These are phyloP conservation scores for Sterrhoptilus dennistouni DNA, from an alignment of 2,113 vertebrate genomes.

Conservation along the genomic window DNA sequence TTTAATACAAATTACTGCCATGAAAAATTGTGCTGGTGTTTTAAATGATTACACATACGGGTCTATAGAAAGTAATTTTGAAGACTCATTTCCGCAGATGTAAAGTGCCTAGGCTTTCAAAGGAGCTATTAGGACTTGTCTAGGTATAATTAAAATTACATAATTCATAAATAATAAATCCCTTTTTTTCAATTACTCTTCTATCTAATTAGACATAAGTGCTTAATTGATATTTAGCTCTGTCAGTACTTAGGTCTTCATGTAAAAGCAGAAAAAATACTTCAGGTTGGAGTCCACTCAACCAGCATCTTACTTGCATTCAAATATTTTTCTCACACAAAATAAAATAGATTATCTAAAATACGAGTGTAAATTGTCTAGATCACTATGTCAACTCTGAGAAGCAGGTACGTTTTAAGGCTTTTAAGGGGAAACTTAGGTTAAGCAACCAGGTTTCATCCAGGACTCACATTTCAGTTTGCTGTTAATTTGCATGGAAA, in stretches of 20 bases:
- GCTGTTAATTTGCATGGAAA: neutral
- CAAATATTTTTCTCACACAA: neutral
- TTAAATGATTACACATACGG: neutral
- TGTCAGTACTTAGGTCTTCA: neutral
- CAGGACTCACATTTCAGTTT: neutral
- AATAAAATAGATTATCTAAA: neutral
- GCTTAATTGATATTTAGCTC: neutral
- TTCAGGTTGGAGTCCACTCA: neutral
- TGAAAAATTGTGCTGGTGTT: neutral
- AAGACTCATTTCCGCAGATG: neutral
- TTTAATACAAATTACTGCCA: neutral
- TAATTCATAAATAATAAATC: slow-evolving; percentile 24
- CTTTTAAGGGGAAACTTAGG: neutral
- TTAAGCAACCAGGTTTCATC: neutral
- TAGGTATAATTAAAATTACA: neutral
- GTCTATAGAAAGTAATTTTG: neutral
- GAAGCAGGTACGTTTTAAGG: neutral
- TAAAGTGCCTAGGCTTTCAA: neutral
- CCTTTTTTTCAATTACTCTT: neutral
- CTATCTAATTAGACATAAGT: neutral
- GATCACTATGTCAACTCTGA: neutral
- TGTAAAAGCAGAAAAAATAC: neutral
- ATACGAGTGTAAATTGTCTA: neutral
- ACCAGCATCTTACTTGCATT: neutral
- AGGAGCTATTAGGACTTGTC: neutral